These are phyloP conservation scores for Lordiphosa fenestrarum DNA, from an alignment of 2,888 invertebrate genomes.

Conservation along the genomic window DNA sequence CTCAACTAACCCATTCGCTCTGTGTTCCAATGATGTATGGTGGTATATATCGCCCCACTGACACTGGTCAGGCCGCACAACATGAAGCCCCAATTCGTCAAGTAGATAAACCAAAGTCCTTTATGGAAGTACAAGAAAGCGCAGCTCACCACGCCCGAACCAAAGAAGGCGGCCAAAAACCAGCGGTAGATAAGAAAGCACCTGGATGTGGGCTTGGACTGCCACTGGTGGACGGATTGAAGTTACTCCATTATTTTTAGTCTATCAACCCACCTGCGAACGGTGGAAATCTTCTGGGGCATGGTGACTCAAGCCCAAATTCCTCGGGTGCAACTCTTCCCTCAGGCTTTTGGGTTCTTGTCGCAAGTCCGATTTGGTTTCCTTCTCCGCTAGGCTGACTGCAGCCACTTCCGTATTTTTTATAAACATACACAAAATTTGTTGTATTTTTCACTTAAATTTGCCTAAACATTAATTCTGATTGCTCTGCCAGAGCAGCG, in stretches of 20 bases:
- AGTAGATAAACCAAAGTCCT: slow-evolving; percentile 36
- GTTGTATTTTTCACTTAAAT: not conserved
- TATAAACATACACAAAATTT: slow-evolving; percentile 8
- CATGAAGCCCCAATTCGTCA: slow-evolving; percentile 42
- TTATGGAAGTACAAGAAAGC: not conserved
- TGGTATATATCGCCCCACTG: slow-evolving; percentile 27
- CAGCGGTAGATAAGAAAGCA: slow-evolving; percentile 47
- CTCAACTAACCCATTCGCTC: slow-evolving; percentile 29
- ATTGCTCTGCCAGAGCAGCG: no score
- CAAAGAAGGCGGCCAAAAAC: slow-evolving; percentile 29
- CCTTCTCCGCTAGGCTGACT: not conserved
- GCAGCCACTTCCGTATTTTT: slow-evolving; percentile 13
- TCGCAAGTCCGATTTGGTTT: not conserved
- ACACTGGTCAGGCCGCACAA: slow-evolving; percentile 26
- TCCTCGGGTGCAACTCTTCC: slow-evolving; percentile 18
- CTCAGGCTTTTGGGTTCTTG: slow-evolving; percentile 34
- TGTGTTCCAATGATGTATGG: slow-evolving; percentile 13
- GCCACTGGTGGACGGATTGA: slow-evolving; percentile 37
- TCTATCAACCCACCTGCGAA: slow-evolving; percentile 41
- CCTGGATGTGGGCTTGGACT: slow-evolving; percentile 19
- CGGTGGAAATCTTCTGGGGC: slow-evolving; percentile 30
- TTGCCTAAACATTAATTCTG: slow-evolving; percentile 16
- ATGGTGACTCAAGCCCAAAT: slow-evolving; percentile 24
- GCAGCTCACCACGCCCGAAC: not conserved
- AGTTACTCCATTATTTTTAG: no score